Base-by-base conservation (phyloP, 1,140 invertebrate species). In the Microplitis mediator region DNA sequence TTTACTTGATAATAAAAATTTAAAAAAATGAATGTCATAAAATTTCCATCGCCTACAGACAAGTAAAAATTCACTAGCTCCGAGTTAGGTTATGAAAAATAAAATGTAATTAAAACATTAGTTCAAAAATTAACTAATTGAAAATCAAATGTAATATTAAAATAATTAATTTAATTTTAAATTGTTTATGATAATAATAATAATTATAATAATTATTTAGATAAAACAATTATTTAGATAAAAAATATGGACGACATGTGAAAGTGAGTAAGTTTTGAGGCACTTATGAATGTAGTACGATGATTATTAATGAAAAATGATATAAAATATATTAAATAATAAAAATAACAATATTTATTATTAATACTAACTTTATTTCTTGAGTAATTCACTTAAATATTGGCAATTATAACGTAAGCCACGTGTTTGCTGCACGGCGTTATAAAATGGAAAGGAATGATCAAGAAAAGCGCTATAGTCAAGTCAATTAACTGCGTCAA, bases 351-450 rank as follows among this genome's bases (percentile, higher is more conserved):
- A 39, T 39, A 67, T 61, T 77, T 69, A 34, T 0, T 36, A 4
- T 4, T 0, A 4, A 6, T 77, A 82, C 79, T 81, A 81, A 82
- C 83, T 23, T 80, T 67, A 77, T 77, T 73, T 13, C 16, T 62
- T 78, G 64, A 51, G 61, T 83, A 79, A 75, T 81, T 80, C 73
- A 74, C 67, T 67, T 77, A 52, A 75, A 79, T 79, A 78, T 77
- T 63, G 75, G 76, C 67, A 80, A 84, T 75, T 77, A 79, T 58
- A 74, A 63, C 75, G 56, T 76, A 64, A 76, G 77, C 80, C 83
- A 84, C 81, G 83, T 84, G 83, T 78, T 83, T 78, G 56, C 62
- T 58, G 64, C 56, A 72, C 75, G 79, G 79, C 76, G 81, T 81
- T 75, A 77, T 71, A 63, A 70, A 75, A 73, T 79, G 74, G 74